Evolutionary conservation across 2,888 invertebrate genomes (phyloP).

Genomic region (Oscheius onirici): DNA sequence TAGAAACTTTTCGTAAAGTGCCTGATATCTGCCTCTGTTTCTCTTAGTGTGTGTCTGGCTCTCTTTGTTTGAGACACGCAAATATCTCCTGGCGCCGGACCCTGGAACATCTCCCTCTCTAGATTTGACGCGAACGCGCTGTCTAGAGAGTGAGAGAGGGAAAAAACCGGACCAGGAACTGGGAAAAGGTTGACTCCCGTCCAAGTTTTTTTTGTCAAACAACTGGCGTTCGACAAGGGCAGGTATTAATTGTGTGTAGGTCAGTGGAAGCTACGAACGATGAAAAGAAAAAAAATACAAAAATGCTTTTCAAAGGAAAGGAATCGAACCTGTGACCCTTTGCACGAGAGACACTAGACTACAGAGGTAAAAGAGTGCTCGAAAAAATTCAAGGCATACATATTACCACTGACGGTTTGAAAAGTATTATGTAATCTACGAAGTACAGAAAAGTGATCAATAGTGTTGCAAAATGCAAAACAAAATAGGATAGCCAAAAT

Average conservation of each 20-base stretch:
- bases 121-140: neutral
- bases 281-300: too few species aligned
- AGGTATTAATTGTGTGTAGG: too few species aligned
- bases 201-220: too few species aligned
- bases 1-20: slow-evolving; percentile 5
- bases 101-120: slow-evolving; percentile 26
- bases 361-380: too few species aligned
- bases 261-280: too few species aligned
- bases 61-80: slow-evolving; percentile 32
- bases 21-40: neutral
- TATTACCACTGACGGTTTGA: too few species aligned
- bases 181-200: neutral
- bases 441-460: neutral
- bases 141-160: slow-evolving; percentile 1
- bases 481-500: neutral
- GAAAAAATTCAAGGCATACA: too few species aligned
- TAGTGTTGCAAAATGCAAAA: neutral
- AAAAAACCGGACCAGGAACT: neutral
- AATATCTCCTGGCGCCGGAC: slow-evolving; percentile 16
- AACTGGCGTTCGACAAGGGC: too few species aligned
- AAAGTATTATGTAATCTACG: too few species aligned
- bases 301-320: too few species aligned
- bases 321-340: too few species aligned
- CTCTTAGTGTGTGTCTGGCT: neutral
- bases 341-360: too few species aligned